Conservation (phyloP, 2,888 invertebrate species). For the Apotomis betuletana region DNA sequence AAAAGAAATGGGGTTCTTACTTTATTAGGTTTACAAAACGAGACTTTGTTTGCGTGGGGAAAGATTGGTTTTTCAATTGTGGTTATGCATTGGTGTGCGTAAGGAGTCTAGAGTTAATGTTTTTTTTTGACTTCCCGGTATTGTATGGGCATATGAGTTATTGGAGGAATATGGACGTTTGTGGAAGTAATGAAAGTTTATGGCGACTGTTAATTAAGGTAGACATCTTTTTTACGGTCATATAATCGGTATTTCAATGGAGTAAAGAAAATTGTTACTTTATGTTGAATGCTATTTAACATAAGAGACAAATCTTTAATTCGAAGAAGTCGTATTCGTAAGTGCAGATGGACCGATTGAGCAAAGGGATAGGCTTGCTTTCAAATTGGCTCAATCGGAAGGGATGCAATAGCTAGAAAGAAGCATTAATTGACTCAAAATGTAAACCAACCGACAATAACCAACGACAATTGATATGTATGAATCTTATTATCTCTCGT, state of each 20-base stretch:
- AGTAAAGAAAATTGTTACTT: too few species aligned
- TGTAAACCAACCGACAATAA: too few species aligned
- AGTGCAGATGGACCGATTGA: too few species aligned
- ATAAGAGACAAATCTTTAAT: too few species aligned
- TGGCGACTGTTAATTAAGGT: constrained; percentile 15
- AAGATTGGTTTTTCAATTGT: not conserved
- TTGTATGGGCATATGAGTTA: constrained; percentile 31
- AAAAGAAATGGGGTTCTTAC: constrained; percentile 6
- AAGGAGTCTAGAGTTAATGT: constrained; percentile 17
- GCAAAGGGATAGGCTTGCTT: too few species aligned
- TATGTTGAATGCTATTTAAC: too few species aligned
- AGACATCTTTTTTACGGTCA: not conserved
- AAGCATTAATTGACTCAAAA: too few species aligned
- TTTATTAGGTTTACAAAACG: not conserved
- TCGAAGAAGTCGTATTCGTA: too few species aligned
- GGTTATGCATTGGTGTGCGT: not conserved
- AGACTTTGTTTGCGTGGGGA: not conserved
- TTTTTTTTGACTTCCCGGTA: constrained; percentile 37
- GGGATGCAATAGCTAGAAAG: too few species aligned
- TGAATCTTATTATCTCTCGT: too few species aligned
- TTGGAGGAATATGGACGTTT: constrained; percentile 29
- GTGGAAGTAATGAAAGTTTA: constrained; percentile 33
- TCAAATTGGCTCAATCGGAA: too few species aligned
- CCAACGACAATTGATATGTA: too few species aligned
- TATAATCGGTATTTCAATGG: constrained; percentile 1